Conservation (phyloP, 2,888 invertebrate species). For the Zygothrica quintamaculata region DNA sequence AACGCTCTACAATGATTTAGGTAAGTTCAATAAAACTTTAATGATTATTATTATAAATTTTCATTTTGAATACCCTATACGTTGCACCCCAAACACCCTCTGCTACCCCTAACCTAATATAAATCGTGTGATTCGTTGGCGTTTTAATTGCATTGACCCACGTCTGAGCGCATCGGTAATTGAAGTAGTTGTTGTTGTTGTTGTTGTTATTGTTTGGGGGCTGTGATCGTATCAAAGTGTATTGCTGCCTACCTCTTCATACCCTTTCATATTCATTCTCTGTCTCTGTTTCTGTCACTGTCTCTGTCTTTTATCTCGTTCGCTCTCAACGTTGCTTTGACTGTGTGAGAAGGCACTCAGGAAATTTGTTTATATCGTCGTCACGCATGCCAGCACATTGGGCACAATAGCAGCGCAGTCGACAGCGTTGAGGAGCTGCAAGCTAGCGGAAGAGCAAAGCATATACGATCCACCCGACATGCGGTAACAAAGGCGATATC, state of each 20-base stretch:
- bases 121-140: constrained; percentile 41
- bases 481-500: constrained; percentile 32
- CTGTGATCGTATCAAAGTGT: constrained; percentile 54
- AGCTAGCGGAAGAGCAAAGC: constrained; percentile 38
- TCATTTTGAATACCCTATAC: constrained; percentile 12
- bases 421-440: not conserved
- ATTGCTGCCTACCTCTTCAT: constrained; percentile 8
- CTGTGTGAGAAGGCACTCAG: constrained; percentile 62
- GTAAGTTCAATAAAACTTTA: too few species aligned
- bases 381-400: constrained; percentile 81
- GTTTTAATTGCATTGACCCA: constrained; percentile 71
- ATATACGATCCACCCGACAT: constrained; percentile 38
- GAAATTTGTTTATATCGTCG: constrained; percentile 74
- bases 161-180: constrained; percentile 53
- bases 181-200: constrained; percentile 39
- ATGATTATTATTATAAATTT: too few species aligned
- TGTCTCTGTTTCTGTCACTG: constrained; percentile 7
- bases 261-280: not conserved
- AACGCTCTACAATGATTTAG: constrained; percentile 84
- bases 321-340: not conserved
- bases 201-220: too few species aligned
- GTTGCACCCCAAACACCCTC: not conserved
- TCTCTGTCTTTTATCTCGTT: constrained; percentile 3
- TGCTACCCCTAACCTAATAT: constrained; percentile 12
- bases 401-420: constrained; percentile 63